Evolutionary conservation across 2,888 invertebrate species (phyloP), one percentile per base, ranked within the genome.

Genomic region (Cheilosia pagana): DNA sequence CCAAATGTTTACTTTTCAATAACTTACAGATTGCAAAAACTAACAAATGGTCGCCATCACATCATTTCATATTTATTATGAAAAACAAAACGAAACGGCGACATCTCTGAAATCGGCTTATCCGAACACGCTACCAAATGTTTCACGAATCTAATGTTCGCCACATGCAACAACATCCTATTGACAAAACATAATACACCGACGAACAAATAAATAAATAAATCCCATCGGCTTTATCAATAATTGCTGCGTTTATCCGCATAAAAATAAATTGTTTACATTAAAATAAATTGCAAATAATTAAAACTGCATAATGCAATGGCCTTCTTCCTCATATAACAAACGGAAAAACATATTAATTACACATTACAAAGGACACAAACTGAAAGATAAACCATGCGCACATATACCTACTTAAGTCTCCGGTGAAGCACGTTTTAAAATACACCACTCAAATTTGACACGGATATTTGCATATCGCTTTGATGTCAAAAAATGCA

Each of bases 401-500:
- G 35, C 23, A 23, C 23, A 23, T 14, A 50, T 23, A 12, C 50
- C 50, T n/a, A 71, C 82, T 74, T 65, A 48, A 10, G 52, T 71
- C 81, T 85, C 67, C 16, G 68, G 28, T 75, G 85, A 85, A 76
- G 85, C 71, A 57, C 48, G 21, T 48, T 53, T 55, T 60, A 62
- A 79, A 79, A 71, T 52, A 72, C 52, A 55, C 59, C 82, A 86
- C 86, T 86, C 52, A 52, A 82, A 82, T 77, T 82, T 86, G 86
- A 82, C 82, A 82, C 82, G 87, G 87, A 86, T 87, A 87, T 87
- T 87, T 87, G 87, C 87, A 87, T 87, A 87, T 77, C 81, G 76
- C 87, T 87, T 87, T 87, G 87, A 87, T 87, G 87, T 87, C 81
- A 86, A 82, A 87, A 35, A 86, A 86, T 87, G 86, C 86, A 87